Evolutionary conservation across 2,888 invertebrate species (phyloP), one percentile per base, ranked within the genome.

Genomic region (Sinelater perroti): DNA sequence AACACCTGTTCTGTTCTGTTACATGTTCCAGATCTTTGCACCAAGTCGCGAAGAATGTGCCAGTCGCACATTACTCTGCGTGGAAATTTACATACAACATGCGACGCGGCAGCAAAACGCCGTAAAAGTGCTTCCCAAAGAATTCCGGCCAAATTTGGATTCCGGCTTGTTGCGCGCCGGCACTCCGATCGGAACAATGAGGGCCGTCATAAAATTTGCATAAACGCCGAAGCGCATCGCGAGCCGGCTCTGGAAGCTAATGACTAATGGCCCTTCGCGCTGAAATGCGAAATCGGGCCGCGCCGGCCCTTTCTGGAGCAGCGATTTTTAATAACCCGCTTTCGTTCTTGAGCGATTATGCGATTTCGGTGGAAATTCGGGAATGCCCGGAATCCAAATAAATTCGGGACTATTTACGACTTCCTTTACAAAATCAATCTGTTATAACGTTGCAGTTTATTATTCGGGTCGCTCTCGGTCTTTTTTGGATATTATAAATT

Each of bases 171-270:
- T 33, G 33, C n/a, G 21, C 14, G n/a, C 13, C n/a, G n/a, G n/a
- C n/a, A 20, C 1, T 8, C 3, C 6, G 31, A 7, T 31, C 14
- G 8, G 33, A 46, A 33, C 20, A 30, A 33, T 46, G 20, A 31
- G 11, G 10, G 11, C 13, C 11, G 11, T 31, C 11, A 46, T 31
- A 46, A 46, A 46, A 46, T 46, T 46, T 46, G 14, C 46, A 46
- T 46, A 46, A 46, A 46, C 18, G 14, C 4, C 33, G 26, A 4
- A 11, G 8, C n/a, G 18, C 14, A 5, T 35, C 30, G 10, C 5
- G 20, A 28, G n/a, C 24, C 7, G 21, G 40, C 21, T 40, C 16
- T 14, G 13, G 14, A 20, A 40, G 40, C 21, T 40, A 40, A 24
- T 40, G 40, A 40, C 21, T 40, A 40, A 40, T 40, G 13, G 10